phyloP scores from a whole-genome alignment of 2,888 invertebrate species.

The Phytoseiulus persimilis region DNA sequence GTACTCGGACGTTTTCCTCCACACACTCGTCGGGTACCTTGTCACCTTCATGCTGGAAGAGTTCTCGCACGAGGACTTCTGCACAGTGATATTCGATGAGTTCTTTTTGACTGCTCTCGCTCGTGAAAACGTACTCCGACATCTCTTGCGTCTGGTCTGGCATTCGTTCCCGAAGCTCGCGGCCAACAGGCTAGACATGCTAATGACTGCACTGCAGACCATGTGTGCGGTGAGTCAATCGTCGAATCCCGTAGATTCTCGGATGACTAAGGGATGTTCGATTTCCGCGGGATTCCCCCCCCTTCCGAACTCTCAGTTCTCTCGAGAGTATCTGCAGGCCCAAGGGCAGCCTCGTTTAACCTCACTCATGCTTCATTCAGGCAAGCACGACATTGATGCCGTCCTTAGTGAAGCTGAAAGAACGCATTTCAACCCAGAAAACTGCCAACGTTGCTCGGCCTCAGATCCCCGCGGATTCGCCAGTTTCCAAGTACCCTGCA shows the following conservation, averaged over 20 bases:
- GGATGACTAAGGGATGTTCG: too few relatives aligned
- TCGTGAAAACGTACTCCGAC: constrained; percentile 77
- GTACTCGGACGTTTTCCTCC: constrained; percentile 88
- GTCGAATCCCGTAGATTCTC: not conserved
- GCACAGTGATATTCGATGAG: constrained; percentile 87
- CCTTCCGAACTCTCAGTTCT: too few relatives aligned
- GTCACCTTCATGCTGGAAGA: constrained; percentile 76
- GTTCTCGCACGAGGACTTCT: constrained; percentile 85
- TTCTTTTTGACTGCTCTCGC: constrained; percentile 82
- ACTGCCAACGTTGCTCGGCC: not conserved
- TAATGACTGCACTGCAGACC: constrained; percentile 67
- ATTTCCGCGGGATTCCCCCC: too few relatives aligned
- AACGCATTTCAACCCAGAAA: constrained; percentile 29
- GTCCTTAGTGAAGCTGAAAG: not conserved
- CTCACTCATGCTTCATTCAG: not conserved
- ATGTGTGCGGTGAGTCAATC: constrained; percentile 47
- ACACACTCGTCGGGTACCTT: constrained; percentile 73
- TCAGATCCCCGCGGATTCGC: not conserved
- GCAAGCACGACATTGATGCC: constrained; percentile 10
- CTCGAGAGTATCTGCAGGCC: too few relatives aligned
- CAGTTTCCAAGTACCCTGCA: constrained; percentile 33
- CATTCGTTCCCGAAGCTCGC: constrained; percentile 79
- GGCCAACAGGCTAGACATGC: constrained; percentile 64
- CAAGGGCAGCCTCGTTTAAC: too few relatives aligned
- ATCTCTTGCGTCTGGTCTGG: constrained; percentile 80